Evolutionary conservation across 2,797 vertebrate genomes (phyloP).

Genomic region (Microctenopoma steveboyesi): DNA sequence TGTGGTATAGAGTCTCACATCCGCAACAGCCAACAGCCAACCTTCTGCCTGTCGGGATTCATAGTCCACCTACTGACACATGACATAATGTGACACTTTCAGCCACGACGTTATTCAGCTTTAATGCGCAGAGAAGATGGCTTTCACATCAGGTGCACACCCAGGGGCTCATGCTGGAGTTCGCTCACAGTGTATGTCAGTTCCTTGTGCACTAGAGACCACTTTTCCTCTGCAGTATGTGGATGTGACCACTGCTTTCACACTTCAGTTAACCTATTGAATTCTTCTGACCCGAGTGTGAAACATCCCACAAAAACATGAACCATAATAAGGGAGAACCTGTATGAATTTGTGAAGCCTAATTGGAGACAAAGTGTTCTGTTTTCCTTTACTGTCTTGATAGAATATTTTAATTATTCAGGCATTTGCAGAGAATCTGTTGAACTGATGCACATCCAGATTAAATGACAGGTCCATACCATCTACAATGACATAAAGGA

Average conservation of each 20-base stretch:
- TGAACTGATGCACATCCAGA: neutral
- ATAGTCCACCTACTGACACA: slow-evolving; percentile 1
- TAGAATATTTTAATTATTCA: neutral
- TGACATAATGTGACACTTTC: slow-evolving; percentile 9
- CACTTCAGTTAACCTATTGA: slow-evolving; percentile 6
- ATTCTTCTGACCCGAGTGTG: neutral
- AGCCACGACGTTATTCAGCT: slow-evolving; percentile 11
- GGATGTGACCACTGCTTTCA: slow-evolving; percentile 9
- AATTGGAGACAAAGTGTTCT: slow-evolving; percentile 4
- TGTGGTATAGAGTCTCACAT: slow-evolving; percentile 11
- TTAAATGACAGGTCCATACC: slow-evolving; percentile 1
- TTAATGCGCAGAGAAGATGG: slow-evolving; percentile 12
- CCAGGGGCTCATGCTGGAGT: slow-evolving; percentile 3
- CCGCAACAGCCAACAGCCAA: neutral
- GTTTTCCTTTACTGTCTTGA: neutral
- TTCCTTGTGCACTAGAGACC: neutral
- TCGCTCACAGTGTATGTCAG: slow-evolving; percentile 1
- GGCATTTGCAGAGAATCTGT: neutral
- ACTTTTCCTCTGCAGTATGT: neutral
- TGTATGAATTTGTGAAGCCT: slow-evolving; percentile 1
- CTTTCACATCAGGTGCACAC: slow-evolving; percentile 23
- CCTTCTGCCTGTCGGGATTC: neutral
- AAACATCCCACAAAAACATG: neutral
- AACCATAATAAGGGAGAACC: neutral
- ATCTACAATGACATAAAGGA: no score